Percentiles rank a stretch among this genome's conserved stretches.
Evolutionary conservation across 2,113 vertebrate genomes (phyloP).

Genomic region (Lasiurus cinereus): DNA sequence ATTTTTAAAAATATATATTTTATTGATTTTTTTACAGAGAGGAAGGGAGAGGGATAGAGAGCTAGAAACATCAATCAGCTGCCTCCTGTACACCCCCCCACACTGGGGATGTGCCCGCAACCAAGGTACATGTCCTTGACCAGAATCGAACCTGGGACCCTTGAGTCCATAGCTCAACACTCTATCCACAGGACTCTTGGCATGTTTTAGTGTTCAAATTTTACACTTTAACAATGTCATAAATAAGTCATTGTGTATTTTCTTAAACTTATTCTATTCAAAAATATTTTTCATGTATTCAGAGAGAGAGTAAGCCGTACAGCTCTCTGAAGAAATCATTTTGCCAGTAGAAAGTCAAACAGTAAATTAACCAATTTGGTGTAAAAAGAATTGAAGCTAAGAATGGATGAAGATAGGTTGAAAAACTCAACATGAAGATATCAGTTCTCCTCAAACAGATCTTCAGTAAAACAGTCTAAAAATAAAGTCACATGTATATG

Average conservation of each 20-base stretch:
- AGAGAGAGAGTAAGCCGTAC: neutral
- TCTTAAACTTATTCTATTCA: neutral
- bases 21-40: too few relatives aligned
- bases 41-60: too few relatives aligned
- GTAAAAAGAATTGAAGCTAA: constrained; percentile 9
- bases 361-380: neutral
- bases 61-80: too few relatives aligned
- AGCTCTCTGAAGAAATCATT: neutral
- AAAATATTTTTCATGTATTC: neutral
- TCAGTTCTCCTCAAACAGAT: neutral
- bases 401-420: neutral
- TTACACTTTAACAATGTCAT: neutral
- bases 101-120: too few relatives aligned
- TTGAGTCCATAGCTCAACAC: too few relatives aligned
- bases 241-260: constrained; percentile 16
- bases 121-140: too few relatives aligned
- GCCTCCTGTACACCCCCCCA: too few relatives aligned
- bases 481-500: neutral
- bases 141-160: too few relatives aligned
- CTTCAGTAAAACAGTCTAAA: neutral
- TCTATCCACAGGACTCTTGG: too few relatives aligned
- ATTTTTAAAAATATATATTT: neutral
- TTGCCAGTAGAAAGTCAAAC: neutral
- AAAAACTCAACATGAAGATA: neutral
- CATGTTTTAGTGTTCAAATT: neutral